Percentiles rank a stretch among this genome's conserved stretches.
These are phyloP conservation scores for Aporrectodea caliginosa DNA, from an alignment of 1,140 invertebrate species.

Conservation along the genomic window DNA sequence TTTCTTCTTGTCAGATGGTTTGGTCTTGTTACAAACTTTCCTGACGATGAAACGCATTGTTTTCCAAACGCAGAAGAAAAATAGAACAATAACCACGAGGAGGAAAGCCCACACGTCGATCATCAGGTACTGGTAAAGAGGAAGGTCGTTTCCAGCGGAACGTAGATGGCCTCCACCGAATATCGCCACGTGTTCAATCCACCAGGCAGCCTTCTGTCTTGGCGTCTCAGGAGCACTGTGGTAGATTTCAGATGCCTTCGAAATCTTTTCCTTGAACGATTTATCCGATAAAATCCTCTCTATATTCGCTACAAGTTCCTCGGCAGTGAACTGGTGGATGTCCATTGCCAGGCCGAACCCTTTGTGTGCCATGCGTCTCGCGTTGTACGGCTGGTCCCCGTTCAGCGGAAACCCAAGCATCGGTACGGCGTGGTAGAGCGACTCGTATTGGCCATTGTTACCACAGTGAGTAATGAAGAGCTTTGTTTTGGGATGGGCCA, in stretches of 20 bases:
- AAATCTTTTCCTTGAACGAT: no score
- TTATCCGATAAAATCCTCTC: no score
- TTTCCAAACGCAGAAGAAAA: no score
- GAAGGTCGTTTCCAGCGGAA: no score
- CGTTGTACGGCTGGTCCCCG: constrained; percentile 28
- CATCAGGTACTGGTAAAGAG: no score
- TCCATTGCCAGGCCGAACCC: constrained; percentile 12
- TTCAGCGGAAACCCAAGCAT: constrained; percentile 27
- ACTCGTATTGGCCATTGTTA: constrained; percentile 69
- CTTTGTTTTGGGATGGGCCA: constrained; percentile 58
- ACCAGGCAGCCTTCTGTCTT: background rate
- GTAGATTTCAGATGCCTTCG: constrained; percentile 15
- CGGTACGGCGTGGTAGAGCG: constrained; percentile 63
- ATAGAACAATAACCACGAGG: no score
- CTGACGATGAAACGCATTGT: no score
- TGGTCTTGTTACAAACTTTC: no score
- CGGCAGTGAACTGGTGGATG: no score
- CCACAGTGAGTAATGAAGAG: constrained; percentile 72
- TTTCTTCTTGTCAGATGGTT: no score
- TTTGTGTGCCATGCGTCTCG: constrained; percentile 15
- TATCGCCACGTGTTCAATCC: constrained; percentile 16
- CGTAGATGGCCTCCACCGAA: constrained; percentile 13
- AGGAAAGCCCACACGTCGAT: no score
- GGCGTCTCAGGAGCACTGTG: background rate
- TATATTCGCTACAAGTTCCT: no score